Percentiles rank a stretch among this genome's conserved stretches.
Evolutionary conservation across 2,113 vertebrate genomes (phyloP).

Genomic region (Cyrtonyx montezumae): DNA sequence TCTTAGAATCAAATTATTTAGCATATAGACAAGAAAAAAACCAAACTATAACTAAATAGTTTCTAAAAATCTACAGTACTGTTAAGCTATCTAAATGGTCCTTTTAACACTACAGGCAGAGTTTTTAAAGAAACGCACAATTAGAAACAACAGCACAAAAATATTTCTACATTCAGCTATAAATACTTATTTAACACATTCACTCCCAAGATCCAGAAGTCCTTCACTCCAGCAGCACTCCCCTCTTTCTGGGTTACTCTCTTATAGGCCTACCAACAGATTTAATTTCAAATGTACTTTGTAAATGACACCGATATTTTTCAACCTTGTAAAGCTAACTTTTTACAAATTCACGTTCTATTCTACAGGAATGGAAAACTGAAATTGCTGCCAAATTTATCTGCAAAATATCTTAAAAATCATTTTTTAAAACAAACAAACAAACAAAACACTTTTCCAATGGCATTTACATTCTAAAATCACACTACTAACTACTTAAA

Average conservation of each 20-base stretch:
- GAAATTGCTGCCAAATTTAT: neutral
- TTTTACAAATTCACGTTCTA: neutral
- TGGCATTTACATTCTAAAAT: neutral
- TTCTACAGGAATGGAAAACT: neutral
- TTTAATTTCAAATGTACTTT: neutral
- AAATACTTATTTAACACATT: neutral
- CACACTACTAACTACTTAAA: neutral
- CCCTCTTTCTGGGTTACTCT: too few species aligned
- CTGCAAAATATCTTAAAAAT: neutral
- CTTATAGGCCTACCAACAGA: neutral
- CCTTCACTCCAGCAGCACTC: neutral
- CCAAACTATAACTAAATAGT: neutral
- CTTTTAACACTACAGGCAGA: neutral
- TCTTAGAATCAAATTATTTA: neutral
- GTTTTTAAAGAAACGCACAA: neutral
- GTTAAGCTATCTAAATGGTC: neutral
- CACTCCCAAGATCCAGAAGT: neutral
- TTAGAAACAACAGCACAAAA: neutral
- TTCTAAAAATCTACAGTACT: neutral
- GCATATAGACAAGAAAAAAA: neutral
- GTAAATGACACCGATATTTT: neutral
- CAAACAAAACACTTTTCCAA: neutral
- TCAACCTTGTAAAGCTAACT: neutral
- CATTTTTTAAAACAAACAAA: neutral
- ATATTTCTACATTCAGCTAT: neutral